phyloP scores from a whole-genome alignment of 1,140 invertebrate genomes.

The Delia radicum region DNA sequence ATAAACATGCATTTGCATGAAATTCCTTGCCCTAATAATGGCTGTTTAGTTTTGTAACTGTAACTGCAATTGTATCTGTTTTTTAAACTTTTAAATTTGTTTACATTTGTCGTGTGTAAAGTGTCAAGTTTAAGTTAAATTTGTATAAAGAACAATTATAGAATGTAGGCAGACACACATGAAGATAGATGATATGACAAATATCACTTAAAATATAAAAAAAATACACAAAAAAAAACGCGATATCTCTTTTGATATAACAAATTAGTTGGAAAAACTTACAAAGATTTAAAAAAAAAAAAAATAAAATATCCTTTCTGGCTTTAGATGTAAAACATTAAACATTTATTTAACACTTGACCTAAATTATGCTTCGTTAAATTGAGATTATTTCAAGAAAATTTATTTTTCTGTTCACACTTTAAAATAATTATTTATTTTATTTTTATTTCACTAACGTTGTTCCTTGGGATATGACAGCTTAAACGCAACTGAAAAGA shows the following conservation, averaged over 20 bases:
- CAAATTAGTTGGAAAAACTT: not conserved
- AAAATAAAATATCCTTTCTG: no score
- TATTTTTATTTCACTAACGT: not conserved
- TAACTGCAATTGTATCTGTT: no score
- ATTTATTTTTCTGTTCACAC: not conserved
- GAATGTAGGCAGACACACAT: not conserved
- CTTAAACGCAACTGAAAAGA: conserved; percentile 20
- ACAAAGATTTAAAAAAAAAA: no score
- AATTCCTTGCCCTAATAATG: no score
- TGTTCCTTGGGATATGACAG: not conserved
- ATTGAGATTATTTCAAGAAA: no score
- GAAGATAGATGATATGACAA: not conserved
- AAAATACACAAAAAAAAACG: not conserved
- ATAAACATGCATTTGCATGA: no score
- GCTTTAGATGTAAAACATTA: no score
- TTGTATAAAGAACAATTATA: not conserved
- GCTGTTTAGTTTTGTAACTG: no score
- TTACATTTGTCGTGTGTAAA: conserved; percentile 1
- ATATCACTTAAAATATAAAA: not conserved
- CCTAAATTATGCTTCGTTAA: no score
- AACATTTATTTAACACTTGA: no score
- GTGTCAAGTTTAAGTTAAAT: conserved; percentile 9
- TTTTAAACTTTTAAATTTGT: not conserved
- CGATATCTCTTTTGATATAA: not conserved
- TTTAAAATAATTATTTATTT: not conserved